Base-by-base conservation (phyloP, 1,140 invertebrate genomes). In the Spodoptera litura region DNA sequence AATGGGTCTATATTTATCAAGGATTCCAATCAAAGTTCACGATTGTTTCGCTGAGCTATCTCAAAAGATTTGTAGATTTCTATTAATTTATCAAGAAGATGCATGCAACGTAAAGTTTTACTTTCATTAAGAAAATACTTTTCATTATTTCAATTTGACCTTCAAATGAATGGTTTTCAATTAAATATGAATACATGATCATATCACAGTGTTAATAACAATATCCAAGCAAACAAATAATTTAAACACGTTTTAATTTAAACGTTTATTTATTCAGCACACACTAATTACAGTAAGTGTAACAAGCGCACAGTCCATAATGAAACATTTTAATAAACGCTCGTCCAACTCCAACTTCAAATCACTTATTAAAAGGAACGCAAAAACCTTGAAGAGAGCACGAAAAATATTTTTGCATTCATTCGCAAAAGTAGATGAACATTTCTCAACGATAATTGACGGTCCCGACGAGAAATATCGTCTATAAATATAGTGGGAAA, bases 401-500 rank as follows among this genome's bases (percentile, higher is more conserved):
- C 13, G 35, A 64, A 71, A 73, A 73, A 59, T 49, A 73, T 58
- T 73, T 68, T 58, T 59, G 55, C 55, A 58, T 73, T 73, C 71
- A 73, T 73, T 73, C 55, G 53, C 35, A 59, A 59, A 73, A 73
- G 71, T 58, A 58, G 55, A 73, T 73, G 71, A 75, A 62, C 61
- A 62, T 52, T 75, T 75, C 72, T 25, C 72, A 15, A 62, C 20
- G 58, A 75, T 75, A 77, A 66, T 77, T 61, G 76, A 78, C 58
- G 77, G 62, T 38, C 49, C 49, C 53, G 61, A 38, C 62, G 61
- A 66, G 62, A 78, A 78, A 78, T 78, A 74, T 70, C 71, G 71
- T 58, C 61, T 61, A 78, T 79, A 75, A 82, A 66, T 81, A 64
- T 71, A 78, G 76, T 70, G 61, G 68, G 66, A 66, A 44, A 79